These are phyloP conservation scores for Eristalinus sepulchralis DNA, from an alignment of 2,888 invertebrate species.

Conservation along the genomic window DNA sequence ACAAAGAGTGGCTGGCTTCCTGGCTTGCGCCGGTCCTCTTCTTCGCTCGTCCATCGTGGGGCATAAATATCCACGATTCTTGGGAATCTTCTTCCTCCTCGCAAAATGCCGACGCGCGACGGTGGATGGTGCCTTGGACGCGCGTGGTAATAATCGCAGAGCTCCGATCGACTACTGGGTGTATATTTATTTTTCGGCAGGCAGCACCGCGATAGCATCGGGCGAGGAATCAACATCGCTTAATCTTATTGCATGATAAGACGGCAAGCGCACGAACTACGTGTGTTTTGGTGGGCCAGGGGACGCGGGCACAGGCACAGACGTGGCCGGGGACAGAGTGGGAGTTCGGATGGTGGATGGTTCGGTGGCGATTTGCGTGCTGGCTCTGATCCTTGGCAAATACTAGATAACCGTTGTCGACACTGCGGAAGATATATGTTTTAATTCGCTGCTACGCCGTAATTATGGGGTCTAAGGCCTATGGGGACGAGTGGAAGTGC, in stretches of 20 bases:
- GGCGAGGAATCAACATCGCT: constrained; percentile 66
- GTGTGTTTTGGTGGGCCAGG: constrained; percentile 58
- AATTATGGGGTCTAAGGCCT: constrained; percentile 30
- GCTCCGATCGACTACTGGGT: constrained; percentile 65
- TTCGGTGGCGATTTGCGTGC: constrained; percentile 57
- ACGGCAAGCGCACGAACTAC: constrained; percentile 59
- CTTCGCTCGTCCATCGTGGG: constrained; percentile 44
- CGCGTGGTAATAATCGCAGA: constrained; percentile 67
- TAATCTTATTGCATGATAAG: constrained; percentile 71
- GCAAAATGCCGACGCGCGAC: not conserved
- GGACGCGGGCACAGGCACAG: constrained; percentile 15
- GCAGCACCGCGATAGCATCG: constrained; percentile 54
- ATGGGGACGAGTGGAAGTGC: constrained; percentile 8
- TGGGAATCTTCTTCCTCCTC: constrained; percentile 56
- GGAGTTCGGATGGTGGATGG: not conserved
- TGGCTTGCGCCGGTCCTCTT: constrained; percentile 26
- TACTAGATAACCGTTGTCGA: constrained; percentile 45
- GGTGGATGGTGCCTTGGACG: constrained; percentile 6
- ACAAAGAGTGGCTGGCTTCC: constrained; percentile 47
- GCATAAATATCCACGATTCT: constrained; percentile 67
- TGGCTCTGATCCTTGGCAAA: constrained; percentile 49
- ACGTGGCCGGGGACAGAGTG: not conserved
- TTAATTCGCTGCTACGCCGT: constrained; percentile 59
- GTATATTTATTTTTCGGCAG: constrained; percentile 64
- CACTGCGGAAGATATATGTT: constrained; percentile 59